A percentile compares a stretch with the other conserved stretches of the same genome.
Conservation (phyloP, 2,797 vertebrate genomes). For the Sternotherus odoratus region DNA sequence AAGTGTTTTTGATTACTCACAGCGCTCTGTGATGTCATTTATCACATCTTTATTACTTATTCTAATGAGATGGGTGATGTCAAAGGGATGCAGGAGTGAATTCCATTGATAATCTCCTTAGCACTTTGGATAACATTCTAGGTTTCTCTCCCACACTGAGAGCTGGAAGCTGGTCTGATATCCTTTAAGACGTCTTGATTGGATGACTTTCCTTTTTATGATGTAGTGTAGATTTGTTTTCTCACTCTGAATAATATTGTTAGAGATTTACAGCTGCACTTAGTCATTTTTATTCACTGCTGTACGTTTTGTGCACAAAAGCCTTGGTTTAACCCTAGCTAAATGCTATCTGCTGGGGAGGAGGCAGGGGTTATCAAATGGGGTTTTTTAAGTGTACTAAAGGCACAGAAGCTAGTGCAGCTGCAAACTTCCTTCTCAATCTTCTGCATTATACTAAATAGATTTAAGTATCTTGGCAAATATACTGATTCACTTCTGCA, state of each 20-base stretch:
- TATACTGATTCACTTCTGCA: not conserved
- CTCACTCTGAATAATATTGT: not conserved
- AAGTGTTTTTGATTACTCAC: constrained; percentile 62
- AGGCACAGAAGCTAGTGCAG: not conserved
- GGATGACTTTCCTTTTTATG: constrained; percentile 51
- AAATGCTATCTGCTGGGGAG: constrained; percentile 6
- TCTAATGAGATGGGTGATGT: constrained; percentile 63
- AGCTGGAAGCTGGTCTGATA: constrained; percentile 66
- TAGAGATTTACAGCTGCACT: constrained; percentile 31
- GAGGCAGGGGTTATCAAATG: not conserved
- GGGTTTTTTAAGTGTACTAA: not conserved
- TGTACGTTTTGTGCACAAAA: constrained; percentile 31
- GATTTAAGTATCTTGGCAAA: constrained; percentile 42
- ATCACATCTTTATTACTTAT: constrained; percentile 58
- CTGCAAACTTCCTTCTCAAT: constrained; percentile 28
- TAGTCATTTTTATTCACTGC: constrained; percentile 32
- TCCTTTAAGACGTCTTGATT: constrained; percentile 49
- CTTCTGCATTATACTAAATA: constrained; percentile 12
- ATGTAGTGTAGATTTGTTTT: not conserved
- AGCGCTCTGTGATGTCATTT: constrained; percentile 44
- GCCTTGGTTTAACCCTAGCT: constrained; percentile 35
- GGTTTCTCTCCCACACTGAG: constrained; percentile 70
- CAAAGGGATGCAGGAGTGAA: constrained; percentile 63
- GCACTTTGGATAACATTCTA: constrained; percentile 54
- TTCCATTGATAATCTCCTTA: constrained; percentile 77